These are phyloP conservation scores for Sebastes vulpes DNA, from an alignment of 2,797 vertebrate species.

Conservation along the genomic window DNA sequence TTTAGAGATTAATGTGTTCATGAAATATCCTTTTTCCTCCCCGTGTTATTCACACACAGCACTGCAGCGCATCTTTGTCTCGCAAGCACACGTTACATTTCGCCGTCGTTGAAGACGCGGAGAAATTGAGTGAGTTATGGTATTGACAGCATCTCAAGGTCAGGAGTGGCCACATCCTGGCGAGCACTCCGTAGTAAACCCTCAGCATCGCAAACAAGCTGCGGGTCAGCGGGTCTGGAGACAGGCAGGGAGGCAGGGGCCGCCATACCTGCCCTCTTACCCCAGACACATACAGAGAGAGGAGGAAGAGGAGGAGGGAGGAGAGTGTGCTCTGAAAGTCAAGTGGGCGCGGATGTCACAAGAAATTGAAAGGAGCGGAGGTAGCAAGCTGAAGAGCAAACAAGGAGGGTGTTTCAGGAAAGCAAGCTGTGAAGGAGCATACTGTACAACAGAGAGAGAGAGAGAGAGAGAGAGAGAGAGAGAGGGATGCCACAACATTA, in stretches of 20 bases:
- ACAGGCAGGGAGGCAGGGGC: constrained; percentile 26
- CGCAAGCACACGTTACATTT: neutral
- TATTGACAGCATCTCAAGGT: constrained; percentile 64
- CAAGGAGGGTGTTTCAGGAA: constrained; percentile 13
- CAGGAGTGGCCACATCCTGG: constrained; percentile 30
- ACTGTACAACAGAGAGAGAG: neutral
- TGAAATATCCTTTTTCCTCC: neutral
- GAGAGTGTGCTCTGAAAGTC: constrained; percentile 54
- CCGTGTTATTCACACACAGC: neutral
- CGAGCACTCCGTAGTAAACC: constrained; percentile 22
- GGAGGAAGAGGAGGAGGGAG: neutral
- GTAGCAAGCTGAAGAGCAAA: constrained; percentile 21
- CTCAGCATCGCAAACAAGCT: constrained; percentile 61
- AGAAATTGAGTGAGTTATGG: constrained; percentile 33
- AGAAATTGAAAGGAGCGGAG: constrained; percentile 3
- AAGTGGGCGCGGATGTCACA: constrained; percentile 40
- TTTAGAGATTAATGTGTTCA: constrained; percentile 39
- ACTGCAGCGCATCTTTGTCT: neutral
- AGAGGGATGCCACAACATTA: constrained; percentile 32
- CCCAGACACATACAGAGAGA: constrained; percentile 25
- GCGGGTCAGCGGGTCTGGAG: constrained; percentile 42
- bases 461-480: neutral
- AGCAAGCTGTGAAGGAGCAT: constrained; percentile 11
- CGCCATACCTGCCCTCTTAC: constrained; percentile 22
- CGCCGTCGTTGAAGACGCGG: neutral